Evolutionary conservation across 2,888 invertebrate genomes (phyloP).

Genomic region (Ganaspis brasiliensis): DNA sequence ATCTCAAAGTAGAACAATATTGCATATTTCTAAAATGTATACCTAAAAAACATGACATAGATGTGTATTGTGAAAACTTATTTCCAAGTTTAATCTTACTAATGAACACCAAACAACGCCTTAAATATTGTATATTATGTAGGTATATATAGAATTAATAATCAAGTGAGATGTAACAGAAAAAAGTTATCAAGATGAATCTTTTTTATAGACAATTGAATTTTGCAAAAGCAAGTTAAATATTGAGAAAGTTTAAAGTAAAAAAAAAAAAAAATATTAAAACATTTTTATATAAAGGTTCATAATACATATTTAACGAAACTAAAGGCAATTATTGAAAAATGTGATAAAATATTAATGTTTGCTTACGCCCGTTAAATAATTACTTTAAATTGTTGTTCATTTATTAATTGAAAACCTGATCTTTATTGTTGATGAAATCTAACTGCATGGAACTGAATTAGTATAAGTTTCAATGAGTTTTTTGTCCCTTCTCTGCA

Average conservation of each 20-base stretch:
- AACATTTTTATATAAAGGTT: neutral
- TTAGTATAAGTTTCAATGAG: conserved; percentile 37
- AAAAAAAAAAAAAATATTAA: too few relatives aligned
- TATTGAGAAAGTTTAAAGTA: too few relatives aligned
- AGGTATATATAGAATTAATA: neutral
- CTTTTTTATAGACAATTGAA: neutral
- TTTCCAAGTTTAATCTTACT: neutral
- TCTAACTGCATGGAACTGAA: conserved; percentile 6
- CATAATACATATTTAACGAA: neutral
- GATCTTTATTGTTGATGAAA: conserved; percentile 9
- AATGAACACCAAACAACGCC: conserved; percentile 8
- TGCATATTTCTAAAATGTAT: conserved; percentile 2
- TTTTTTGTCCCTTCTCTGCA: conserved; percentile 17
- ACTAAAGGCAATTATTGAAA: conserved; percentile 1
- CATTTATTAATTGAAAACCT: neutral
- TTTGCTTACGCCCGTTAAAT: neutral
- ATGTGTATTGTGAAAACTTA: neutral
- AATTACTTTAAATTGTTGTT: conserved; percentile 15
- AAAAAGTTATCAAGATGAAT: neutral
- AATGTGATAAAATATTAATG: neutral
- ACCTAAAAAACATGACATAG: neutral
- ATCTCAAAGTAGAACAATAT: neutral
- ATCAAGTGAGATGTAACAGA: neutral
- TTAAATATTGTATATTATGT: neutral
- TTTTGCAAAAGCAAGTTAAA: too few relatives aligned